A percentile compares a stretch with the other conserved stretches of the same genome.
Conservation (phyloP, 2,888 invertebrate species). For the Blastobasis lacticolella region DNA sequence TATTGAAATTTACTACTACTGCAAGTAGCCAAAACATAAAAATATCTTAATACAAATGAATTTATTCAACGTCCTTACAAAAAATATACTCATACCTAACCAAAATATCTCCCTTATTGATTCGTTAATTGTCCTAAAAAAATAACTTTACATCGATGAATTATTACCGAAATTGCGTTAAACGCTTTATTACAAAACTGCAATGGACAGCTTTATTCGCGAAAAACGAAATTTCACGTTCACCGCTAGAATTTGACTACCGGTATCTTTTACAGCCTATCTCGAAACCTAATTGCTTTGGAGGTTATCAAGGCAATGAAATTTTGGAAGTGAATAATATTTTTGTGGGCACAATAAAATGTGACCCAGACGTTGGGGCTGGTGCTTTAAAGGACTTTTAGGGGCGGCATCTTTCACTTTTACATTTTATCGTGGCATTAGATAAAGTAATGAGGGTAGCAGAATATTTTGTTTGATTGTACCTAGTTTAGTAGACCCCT, state of each 20-base stretch:
- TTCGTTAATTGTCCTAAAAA: no score
- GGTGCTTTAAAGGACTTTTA: not conserved
- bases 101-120: no score
- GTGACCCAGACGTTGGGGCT: not conserved
- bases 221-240: constrained; percentile 2
- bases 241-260: not conserved
- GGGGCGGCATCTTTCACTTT: not conserved
- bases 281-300: constrained; percentile 8
- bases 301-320: constrained; percentile 9
- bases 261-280: constrained; percentile 8
- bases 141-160: no score
- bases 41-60: no score
- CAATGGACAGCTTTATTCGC: no score
- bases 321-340: constrained; percentile 7
- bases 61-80: no score
- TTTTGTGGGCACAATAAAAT: constrained; percentile 6
- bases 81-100: no score
- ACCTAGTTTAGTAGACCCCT: no score
- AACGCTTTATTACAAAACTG: no score
- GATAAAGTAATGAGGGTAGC: not conserved
- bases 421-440: not conserved
- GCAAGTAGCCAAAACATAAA: no score
- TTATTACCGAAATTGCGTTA: no score
- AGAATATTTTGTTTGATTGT: not conserved
- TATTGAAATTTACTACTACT: no score